Percentiles rank a stretch among this genome's conserved stretches.
These are phyloP conservation scores for Odontamblyopus lacepedii DNA, from an alignment of 2,797 vertebrate genomes.

Conservation along the genomic window DNA sequence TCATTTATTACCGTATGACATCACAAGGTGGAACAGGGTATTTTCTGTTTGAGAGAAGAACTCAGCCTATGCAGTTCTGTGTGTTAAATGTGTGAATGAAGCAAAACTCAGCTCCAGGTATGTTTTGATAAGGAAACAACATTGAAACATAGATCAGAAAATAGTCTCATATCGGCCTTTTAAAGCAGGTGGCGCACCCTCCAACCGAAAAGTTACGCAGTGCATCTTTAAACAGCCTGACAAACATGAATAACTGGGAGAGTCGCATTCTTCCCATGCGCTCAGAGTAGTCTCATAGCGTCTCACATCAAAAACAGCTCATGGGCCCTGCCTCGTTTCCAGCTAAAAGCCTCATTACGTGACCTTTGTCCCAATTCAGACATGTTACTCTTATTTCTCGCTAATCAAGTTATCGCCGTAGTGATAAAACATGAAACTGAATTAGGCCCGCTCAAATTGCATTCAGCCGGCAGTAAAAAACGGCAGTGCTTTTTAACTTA, in stretches of 20 bases:
- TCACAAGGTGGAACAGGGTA: no score
- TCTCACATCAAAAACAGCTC: slow-evolving; percentile 15
- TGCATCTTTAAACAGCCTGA: background rate
- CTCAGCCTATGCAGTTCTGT: no score
- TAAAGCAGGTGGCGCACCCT: no score
- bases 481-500: background rate
- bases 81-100: no score
- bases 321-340: background rate
- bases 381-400: background rate
- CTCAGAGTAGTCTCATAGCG: background rate
- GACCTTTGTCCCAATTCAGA: slow-evolving; percentile 15
- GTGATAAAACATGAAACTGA: slow-evolving; percentile 1
- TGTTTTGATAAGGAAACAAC: no score
- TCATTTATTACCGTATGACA: no score
- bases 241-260: slow-evolving; percentile 36
- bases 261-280: slow-evolving; percentile 34
- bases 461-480: background rate
- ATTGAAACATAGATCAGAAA: no score
- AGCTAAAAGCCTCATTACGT: slow-evolving; percentile 15
- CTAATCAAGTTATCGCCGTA: slow-evolving; percentile 1
- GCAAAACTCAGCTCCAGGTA: no score
- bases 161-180: no score
- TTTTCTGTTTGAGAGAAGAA: no score
- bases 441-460: slow-evolving; percentile 2
- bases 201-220: no score